These are phyloP conservation scores for Catostylus mosaicus DNA, from an alignment of 30 jellyfish, hydroid and myxozoan genomes.

Conservation along the genomic window DNA sequence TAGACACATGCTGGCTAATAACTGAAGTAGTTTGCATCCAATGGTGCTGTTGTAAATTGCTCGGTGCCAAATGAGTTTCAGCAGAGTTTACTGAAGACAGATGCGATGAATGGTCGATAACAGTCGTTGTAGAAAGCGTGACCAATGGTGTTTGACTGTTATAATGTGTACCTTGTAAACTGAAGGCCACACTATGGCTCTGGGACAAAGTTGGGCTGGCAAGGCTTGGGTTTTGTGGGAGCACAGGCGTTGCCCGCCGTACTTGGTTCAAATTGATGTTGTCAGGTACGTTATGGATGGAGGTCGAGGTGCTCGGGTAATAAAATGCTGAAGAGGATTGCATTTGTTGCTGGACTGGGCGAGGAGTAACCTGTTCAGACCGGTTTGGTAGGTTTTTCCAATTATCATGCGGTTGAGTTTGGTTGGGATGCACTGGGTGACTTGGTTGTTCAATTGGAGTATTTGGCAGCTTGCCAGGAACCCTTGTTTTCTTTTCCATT, in stretches of 20 bases:
- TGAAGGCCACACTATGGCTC: background rate
- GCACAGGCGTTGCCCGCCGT: constrained; percentile 14
- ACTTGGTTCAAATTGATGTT: constrained; percentile 1
- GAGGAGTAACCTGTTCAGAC: constrained; percentile 44
- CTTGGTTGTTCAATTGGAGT: constrained; percentile 34
- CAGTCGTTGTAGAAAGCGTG: constrained; percentile 25
- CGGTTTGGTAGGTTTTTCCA: constrained; percentile 40
- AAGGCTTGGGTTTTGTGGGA: background rate
- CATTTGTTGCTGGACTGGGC: constrained; percentile 24
- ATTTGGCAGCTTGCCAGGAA: background rate
- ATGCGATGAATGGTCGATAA: constrained; percentile 3
- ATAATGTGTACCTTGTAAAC: background rate
- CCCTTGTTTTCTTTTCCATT: constrained; percentile 53
- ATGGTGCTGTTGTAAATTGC: constrained; percentile 31
- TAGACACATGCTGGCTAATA: constrained; percentile 6
- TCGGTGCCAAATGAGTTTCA: constrained; percentile 19
- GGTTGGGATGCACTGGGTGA: constrained; percentile 10
- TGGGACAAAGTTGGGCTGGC: constrained; percentile 36
- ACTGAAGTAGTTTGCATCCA: constrained; percentile 19
- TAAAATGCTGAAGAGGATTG: constrained; percentile 42
- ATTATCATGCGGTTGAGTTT: constrained; percentile 8
- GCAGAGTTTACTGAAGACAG: background rate
- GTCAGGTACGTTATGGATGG: constrained; percentile 5
- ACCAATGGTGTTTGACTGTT: constrained; percentile 13
- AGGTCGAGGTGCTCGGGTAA: constrained; percentile 38